Evolutionary conservation across 2,113 vertebrate genomes (phyloP), one percentile per base, ranked within the genome.

Genomic region (Etia nguti): DNA sequence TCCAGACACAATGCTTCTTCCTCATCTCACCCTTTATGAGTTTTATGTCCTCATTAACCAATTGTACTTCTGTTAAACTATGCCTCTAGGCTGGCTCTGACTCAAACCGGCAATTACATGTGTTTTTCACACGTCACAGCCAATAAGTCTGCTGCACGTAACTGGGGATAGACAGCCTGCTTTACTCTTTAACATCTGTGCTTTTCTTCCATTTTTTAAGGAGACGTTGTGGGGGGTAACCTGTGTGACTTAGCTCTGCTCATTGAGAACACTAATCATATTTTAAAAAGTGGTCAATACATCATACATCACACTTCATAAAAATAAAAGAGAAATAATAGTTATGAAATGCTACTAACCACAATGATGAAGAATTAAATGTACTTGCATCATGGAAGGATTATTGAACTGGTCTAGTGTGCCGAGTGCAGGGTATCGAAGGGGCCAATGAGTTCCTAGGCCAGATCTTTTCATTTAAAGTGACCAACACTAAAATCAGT

Each of bases 21-120:
- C 10, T 8, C 26, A 77, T 77, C 24, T 77, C 73, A 52, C 15
- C 73, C 31, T 80, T 79, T 56, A 73, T 48, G 79, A 36, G 50
- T 92, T 68, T 90, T 81, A 91, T 65, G 80, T 85, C 75, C 82
- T 92, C 77, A 83, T 88, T 62, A 62, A 92, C 52, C 86, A 84
- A 65, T 90, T 81, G 84, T 91, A 89, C 84, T 73, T 91, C 84
- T 65, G 68, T 81, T 73, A 73, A 84, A 90, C 60, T 46, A 20
- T 11, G 46, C 87, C 82, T 81, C 70, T 38, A 87, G 82, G 85
- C 79, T 52, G 36, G 82, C 79, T 89, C 83, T 90, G 92, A 90
- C 84, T 90, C 83, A 84, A 70, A 86, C 57, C 73, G 18, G 60
- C 55, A 87, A 89, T 88, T 81, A 83, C 84, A 88, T 86, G 46